Evolutionary conservation across 2,113 vertebrate genomes (phyloP), one percentile per base, ranked within the genome.

Genomic region (Danio rerio): DNA sequence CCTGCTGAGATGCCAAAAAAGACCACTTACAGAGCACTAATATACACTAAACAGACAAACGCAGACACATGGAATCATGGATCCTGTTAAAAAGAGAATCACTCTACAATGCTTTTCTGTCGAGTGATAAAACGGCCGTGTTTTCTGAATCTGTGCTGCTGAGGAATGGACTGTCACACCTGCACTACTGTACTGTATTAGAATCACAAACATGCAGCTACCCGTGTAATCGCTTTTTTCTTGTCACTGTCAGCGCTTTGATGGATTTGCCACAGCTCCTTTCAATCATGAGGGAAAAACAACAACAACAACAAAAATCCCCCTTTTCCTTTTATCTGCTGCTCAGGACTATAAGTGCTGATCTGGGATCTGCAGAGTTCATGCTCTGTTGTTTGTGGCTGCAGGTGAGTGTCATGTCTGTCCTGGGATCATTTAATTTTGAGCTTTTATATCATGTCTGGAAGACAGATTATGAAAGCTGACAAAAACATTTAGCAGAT

Each of bases 11-110:
- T 61, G 53, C 42, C 55, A 66, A 62, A 45, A 82, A 68, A 63
- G 65, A 77, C 63, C 65, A 49, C 53, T 66, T 69, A 69, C 72
- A 16, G 6, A 5, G 58, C 72, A 43, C 66, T 71, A 80, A 80
- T 49, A 81, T 47, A 66, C 49, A 58, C 50, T 21, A 49, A 81
- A 74, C n/a, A 65, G 80, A 65, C 65, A 0, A 69, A 68, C 65
- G 47, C 6, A 18, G 65, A 47, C 65, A 31, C 18, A 11, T 52
- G 1, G 1, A 31, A 52, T 18, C 68, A 1, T 12, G n/a, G 9
- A 7, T n/a, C 31, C 12, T 15, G 6, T 65, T 15, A 65, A 65
- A 40, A 2, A 42, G 13, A 61, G 58, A 8, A 18, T n/a, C 59
- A 0, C 59, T 20, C 4, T 12, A 62, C 3, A 20, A 50, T 12